These are phyloP conservation scores for Psephotus haematonotus DNA, from an alignment of 2,113 vertebrate species.

Conservation along the genomic window DNA sequence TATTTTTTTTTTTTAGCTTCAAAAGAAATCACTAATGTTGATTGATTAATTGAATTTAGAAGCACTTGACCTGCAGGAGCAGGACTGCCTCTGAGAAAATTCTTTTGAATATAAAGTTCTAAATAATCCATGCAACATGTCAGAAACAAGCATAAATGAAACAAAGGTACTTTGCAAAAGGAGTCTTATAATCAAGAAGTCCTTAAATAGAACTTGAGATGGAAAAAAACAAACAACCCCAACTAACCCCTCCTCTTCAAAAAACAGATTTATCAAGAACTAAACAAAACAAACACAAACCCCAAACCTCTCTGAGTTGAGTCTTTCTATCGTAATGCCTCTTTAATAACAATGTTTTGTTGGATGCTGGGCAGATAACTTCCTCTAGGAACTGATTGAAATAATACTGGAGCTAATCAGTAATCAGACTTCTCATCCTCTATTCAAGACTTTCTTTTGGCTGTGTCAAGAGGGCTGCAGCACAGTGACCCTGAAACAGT, in stretches of 20 bases:
- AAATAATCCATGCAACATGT: neutral
- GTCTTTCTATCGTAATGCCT: neutral
- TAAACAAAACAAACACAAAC: neutral
- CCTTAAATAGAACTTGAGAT: neutral
- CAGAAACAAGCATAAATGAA: neutral
- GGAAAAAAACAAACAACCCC: neutral
- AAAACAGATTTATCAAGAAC: neutral
- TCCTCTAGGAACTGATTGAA: slow-evolving; percentile 36
- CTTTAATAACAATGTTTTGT: slow-evolving; percentile 33
- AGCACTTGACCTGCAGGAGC: neutral
- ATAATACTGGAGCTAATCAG: slow-evolving; percentile 36
- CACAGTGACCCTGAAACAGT: slow-evolving; percentile 23
- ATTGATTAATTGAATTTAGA: neutral
- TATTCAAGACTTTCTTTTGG: slow-evolving; percentile 3
- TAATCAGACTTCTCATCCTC: slow-evolving; percentile 37
- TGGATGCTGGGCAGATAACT: slow-evolving; percentile 38
- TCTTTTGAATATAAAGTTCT: neutral
- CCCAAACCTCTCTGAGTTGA: neutral
- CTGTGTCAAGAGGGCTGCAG: slow-evolving; percentile 1
- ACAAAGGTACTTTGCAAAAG: neutral
- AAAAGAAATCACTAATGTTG: slow-evolving; percentile 6
- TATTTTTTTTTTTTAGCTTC: neutral
- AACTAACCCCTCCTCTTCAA: neutral
- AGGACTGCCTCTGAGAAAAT: neutral
- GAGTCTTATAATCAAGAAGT: neutral